Conservation (phyloP, 2,797 vertebrate genomes). For the Cephalopachus bancanus region DNA sequence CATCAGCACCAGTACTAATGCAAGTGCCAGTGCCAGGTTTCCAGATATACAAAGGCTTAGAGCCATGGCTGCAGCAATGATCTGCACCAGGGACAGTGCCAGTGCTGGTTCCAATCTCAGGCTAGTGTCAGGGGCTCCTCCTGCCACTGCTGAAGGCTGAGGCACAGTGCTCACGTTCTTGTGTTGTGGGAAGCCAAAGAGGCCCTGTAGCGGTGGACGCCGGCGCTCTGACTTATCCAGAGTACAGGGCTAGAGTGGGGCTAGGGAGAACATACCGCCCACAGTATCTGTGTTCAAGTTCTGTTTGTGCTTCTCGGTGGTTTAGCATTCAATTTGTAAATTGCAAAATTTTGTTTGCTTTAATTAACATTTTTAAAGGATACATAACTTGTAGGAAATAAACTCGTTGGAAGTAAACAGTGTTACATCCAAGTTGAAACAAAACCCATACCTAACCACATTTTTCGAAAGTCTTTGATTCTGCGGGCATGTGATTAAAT, state of each 20-base stretch:
- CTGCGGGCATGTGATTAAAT: background rate
- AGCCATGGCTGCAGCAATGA: background rate
- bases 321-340: background rate
- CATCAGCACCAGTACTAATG: background rate
- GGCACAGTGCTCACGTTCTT: background rate
- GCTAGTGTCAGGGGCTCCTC: background rate
- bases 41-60: background rate
- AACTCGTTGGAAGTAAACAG: background rate
- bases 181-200: background rate
- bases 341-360: background rate
- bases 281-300: background rate
- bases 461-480: background rate
- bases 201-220: background rate
- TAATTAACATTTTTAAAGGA: background rate
- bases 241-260: background rate
- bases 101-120: background rate
- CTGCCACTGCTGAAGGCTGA: background rate
- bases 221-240: background rate
- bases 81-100: background rate
- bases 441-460: background rate
- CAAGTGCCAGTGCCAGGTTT: background rate
- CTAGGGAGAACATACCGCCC: background rate
- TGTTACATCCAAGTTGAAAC: background rate
- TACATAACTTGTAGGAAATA: background rate
- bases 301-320: background rate